Base-by-base conservation (phyloP, 1,140 invertebrate species). In the Trypoxylus dichotomus region DNA sequence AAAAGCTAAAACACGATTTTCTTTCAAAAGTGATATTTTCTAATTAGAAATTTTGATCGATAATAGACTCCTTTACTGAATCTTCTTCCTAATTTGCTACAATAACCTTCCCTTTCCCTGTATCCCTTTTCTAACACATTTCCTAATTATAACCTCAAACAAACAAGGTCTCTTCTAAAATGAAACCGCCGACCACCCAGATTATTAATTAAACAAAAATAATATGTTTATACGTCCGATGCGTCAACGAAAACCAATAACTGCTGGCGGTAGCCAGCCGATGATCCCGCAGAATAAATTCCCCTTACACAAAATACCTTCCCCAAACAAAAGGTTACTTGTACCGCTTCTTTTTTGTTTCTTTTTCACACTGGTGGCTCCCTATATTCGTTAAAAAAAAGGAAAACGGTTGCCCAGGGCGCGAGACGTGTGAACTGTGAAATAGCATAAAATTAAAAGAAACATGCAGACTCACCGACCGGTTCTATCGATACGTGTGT, bases 391-490 rank as follows among this genome's bases (percentile, higher is more conserved):
- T 3, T 15, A 11, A 47, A 47, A 47, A 47, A 47, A 47, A 19
- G 19, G 19, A 54, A n/a, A 54, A 19, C 47, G 5, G 47, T 54
- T n/a, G n/a, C 15, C 15, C 47, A n/a, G 60, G 60, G 21, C 21
- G 19, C 60, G 60, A 68, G 47, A 80, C 74, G 80, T 80, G 80
- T 80, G 78, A 80, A 80, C 80, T 80, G 80, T 80, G 80, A 80
- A 80, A 80, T 80, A 80, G 80, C 78, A 80, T 80, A 79, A 80
- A 80, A 80, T 80, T 80, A 79, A 80, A 37, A 79, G 78, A 42
- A 77, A 74, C 68, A 73, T 74, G 79, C 76, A 74, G 76, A 77
- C 60, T 80, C 76, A 72, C 76, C 19, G 15, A 21, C 27, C 60
- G 24, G 21, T 13, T 7, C 60, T 13, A 2, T 27, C 60, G 60